Conservation (phyloP, 2,797 vertebrate species). For the Girardinus metallicus region DNA sequence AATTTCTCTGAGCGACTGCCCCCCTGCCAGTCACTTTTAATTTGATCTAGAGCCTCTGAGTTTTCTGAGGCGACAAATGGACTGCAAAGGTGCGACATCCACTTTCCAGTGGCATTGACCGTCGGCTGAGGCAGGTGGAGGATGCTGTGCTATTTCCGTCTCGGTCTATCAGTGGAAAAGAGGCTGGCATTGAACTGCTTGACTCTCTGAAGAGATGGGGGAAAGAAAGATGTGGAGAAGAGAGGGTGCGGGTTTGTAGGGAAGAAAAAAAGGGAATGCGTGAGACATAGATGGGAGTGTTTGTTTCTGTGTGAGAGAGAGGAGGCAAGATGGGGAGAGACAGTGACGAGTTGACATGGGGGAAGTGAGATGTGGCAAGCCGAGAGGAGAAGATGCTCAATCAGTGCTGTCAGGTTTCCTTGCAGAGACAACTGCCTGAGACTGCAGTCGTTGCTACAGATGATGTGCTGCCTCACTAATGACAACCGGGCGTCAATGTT, state of each 20-base stretch:
- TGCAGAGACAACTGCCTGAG: slow-evolving; percentile 50
- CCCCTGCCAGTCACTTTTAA: slow-evolving; percentile 49
- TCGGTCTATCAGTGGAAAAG: slow-evolving; percentile 54
- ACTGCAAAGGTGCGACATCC: slow-evolving; percentile 45
- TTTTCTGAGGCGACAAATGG: slow-evolving; percentile 42
- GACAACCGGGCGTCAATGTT: slow-evolving; percentile 60
- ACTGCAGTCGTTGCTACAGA: slow-evolving; percentile 57
- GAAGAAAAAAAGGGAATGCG: slow-evolving; percentile 15
- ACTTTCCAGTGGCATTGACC: slow-evolving; percentile 54
- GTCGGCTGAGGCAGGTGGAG: slow-evolving; percentile 48
- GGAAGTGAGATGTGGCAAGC: slow-evolving; percentile 72
- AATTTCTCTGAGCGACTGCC: slow-evolving; percentile 40
- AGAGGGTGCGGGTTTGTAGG: not conserved
- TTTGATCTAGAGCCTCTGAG: slow-evolving; percentile 36
- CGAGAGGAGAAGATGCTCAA: slow-evolving; percentile 66
- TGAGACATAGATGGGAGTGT: slow-evolving; percentile 54
- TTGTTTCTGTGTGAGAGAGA: slow-evolving; percentile 34
- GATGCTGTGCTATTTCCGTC: slow-evolving; percentile 66
- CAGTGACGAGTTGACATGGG: slow-evolving; percentile 63
- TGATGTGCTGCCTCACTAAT: slow-evolving; percentile 53
- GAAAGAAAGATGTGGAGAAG: not conserved
- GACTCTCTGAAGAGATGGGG: slow-evolving; percentile 43
- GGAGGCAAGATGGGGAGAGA: slow-evolving; percentile 41
- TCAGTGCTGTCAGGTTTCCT: slow-evolving; percentile 69
- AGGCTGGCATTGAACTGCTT: slow-evolving; percentile 54